Evolutionary conservation across 2,797 vertebrate species (phyloP).

Genomic region (Peromyscus aztecus): DNA sequence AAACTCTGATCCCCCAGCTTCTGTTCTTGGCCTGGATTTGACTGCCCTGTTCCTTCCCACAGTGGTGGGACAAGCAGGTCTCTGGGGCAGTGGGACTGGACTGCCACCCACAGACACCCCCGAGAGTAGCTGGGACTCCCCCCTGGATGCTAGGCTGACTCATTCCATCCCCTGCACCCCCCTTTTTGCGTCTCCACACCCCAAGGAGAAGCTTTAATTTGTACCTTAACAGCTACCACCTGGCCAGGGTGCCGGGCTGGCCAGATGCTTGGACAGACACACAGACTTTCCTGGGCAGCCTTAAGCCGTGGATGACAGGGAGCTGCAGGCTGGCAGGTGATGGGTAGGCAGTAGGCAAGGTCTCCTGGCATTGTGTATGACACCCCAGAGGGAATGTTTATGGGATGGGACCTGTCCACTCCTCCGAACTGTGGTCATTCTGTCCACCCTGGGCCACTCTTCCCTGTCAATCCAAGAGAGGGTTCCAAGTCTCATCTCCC

Average conservation of each 20-base stretch:
- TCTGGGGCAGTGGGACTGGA: rapidly evolving
- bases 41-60: rapidly evolving
- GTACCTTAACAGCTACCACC: background rate
- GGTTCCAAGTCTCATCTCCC: background rate
- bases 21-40: background rate
- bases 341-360: background rate
- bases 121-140: background rate
- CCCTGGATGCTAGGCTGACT: too few relatives aligned
- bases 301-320: too few relatives aligned
- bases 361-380: background rate
- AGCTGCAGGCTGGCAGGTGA: background rate
- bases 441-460: background rate
- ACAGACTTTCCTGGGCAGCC: background rate
- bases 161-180: rapidly evolving
- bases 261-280: background rate
- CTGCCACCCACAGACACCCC: rapidly evolving
- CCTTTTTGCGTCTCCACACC: background rate
- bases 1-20: background rate
- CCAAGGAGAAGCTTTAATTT: background rate
- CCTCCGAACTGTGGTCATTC: background rate
- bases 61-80: background rate
- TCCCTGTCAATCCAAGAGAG: background rate
- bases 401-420: background rate
- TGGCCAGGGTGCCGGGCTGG: background rate
- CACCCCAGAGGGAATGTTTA: background rate